These are phyloP conservation scores for Drosophila colorata DNA, from an alignment of 2,888 invertebrate genomes.

Conservation along the genomic window DNA sequence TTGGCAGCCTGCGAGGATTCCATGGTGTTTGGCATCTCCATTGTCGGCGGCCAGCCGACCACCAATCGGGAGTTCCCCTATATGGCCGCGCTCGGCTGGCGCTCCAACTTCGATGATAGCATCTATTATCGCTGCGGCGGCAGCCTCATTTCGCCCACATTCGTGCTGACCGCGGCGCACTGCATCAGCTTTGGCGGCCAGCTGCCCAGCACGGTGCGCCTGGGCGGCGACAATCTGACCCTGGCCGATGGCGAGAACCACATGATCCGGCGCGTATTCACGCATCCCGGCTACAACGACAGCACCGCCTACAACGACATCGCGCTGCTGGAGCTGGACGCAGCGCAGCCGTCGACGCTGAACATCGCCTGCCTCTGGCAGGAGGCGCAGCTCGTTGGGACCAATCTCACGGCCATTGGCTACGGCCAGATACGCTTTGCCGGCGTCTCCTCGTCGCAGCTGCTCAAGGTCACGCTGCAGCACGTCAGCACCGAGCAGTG, in stretches of 20 bases:
- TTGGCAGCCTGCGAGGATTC: conserved; percentile 36
- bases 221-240: conserved; percentile 76
- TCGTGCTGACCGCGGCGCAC: conserved; percentile 81
- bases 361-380: conserved; percentile 86
- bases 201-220: conserved; percentile 53
- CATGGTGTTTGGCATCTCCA: neutral
- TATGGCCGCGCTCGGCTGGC: conserved; percentile 78
- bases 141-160: conserved; percentile 63
- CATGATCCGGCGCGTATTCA: conserved; percentile 63
- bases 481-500: conserved; percentile 35
- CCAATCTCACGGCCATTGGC: conserved; percentile 87
- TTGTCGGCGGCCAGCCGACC: conserved; percentile 42
- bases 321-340: conserved; percentile 87
- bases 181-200: conserved; percentile 64
- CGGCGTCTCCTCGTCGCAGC: conserved; percentile 54
- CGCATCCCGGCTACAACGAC: conserved; percentile 87
- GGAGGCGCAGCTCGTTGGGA: conserved; percentile 65
- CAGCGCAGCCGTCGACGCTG: neutral
- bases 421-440: conserved; percentile 87
- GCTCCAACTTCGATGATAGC: conserved; percentile 35
- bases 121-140: conserved; percentile 78
- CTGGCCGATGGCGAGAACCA: conserved; percentile 37
- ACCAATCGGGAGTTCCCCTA: conserved; percentile 54
- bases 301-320: conserved; percentile 89
- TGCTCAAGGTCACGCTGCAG: conserved; percentile 58